phyloP scores from a whole-genome alignment of 1,140 invertebrate species.

The Bombus pascuorum region DNA sequence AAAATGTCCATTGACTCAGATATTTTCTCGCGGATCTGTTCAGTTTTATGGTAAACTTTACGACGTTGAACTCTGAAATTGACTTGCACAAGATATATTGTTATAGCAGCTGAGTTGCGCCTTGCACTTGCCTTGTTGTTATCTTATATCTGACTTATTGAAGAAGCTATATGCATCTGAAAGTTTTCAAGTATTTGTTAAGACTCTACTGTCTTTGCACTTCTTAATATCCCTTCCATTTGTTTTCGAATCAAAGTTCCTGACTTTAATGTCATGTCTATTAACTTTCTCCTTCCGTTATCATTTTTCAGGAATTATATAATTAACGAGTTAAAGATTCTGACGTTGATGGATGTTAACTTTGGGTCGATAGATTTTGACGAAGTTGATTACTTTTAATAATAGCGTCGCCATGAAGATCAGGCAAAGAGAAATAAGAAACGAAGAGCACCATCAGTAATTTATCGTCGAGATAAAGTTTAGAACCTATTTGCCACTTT shows the following conservation, averaged over 20 bases:
- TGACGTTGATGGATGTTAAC: neutral
- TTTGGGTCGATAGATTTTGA: neutral
- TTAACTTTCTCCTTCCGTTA: neutral
- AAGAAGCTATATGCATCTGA: neutral
- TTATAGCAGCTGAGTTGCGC: too few relatives aligned
- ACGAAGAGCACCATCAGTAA: neutral
- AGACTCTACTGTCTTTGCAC: neutral
- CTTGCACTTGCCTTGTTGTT: neutral
- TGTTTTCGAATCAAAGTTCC: neutral
- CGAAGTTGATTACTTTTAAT: too few relatives aligned
- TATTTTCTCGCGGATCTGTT: constrained; percentile 9
- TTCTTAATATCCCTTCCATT: neutral
- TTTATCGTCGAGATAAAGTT: too few relatives aligned
- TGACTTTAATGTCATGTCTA: neutral
- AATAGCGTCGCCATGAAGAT: too few relatives aligned
- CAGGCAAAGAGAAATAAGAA: too few relatives aligned
- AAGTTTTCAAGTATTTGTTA: neutral
- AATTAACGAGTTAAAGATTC: neutral
- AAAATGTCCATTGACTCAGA: constrained; percentile 8
- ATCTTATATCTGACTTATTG: neutral
- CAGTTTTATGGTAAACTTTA: constrained; percentile 22
- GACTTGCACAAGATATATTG: neutral
- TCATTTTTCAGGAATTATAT: neutral
- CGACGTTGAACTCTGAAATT: neutral
- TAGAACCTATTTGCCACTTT: too few relatives aligned